These are phyloP conservation scores for Microctonus aethiopoides DNA, from an alignment of 2,888 invertebrate genomes.

Conservation along the genomic window DNA sequence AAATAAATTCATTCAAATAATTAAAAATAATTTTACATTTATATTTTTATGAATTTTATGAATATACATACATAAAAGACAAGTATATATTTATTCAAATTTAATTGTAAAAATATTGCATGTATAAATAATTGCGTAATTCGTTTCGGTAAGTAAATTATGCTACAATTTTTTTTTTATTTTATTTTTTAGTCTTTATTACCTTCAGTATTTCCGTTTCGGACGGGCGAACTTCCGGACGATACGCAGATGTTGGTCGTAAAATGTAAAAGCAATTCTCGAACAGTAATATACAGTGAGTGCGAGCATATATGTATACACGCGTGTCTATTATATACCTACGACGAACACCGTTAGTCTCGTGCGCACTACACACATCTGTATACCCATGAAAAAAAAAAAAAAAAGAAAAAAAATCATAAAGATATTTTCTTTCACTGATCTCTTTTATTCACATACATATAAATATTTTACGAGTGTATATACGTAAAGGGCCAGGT, in stretches of 20 bases:
- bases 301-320: background rate
- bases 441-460: background rate
- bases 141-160: background rate
- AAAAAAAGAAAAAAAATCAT: no score
- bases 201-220: conserved; percentile 4
- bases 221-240: conserved; percentile 8
- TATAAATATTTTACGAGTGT: background rate
- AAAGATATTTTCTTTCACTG: conserved; percentile 12
- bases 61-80: background rate
- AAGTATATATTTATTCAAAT: background rate
- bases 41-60: no score
- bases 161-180: background rate
- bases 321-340: background rate
- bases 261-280: background rate
- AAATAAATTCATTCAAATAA: no score
- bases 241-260: conserved; percentile 18
- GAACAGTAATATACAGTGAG: background rate
- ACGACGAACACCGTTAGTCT: conserved; percentile 30
- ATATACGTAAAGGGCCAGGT: background rate
- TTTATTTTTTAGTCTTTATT: background rate
- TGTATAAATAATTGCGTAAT: background rate
- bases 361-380: background rate
- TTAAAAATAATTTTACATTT: no score
- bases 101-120: background rate
- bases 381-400: background rate